Evolutionary conservation across 2,888 invertebrate species (phyloP), one percentile per base, ranked within the genome.

Genomic region (Ornithoptera priamus): DNA sequence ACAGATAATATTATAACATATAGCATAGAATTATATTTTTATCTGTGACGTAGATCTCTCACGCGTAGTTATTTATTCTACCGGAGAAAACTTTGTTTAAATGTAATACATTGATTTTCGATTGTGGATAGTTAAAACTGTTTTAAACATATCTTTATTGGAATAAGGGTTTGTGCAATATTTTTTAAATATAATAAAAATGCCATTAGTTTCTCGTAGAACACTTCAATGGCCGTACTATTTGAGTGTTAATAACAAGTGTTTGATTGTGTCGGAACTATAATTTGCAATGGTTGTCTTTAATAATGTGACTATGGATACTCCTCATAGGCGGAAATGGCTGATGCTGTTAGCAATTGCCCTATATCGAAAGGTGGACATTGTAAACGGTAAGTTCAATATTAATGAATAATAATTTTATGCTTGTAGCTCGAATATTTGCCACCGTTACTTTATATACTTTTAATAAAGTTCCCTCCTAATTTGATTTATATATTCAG

Each of bases 171-270:
- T 73, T 71, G 69, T 66, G 62, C 53, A 65, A 56, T 46, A 58
- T 36, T 65, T 69, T 67, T 75, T 73, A 73, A 68, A 62, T 74
- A 72, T 74, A 20, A 72, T 63, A 77, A 84, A 82, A 81, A 87
- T 88, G 86, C 79, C 80, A 78, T 79, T 81, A 82, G 82, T 83
- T 85, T 76, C 67, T 80, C 74, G 72, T 75, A 78, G 76, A 81
- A 80, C 72, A 79, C 78, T 77, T 76, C 83, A 88, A 90, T 90
- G 89, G 89, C 86, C 83, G 86, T 87, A 79, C 84, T 77, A 75
- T 77, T 79, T 77, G 74, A 83, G 80, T 86, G 84, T 85, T 83
- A 85, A 80, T 87, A 85, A 76, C 80, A 82, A 81, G 82, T 86
- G 82, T 87, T 86, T 84, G 81, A 75, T 77, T 80, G 76, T 80